Evolutionary conservation across 2,797 vertebrate genomes (phyloP), one percentile per base, ranked within the genome.

Genomic region (Phyllotis vaccarum): DNA sequence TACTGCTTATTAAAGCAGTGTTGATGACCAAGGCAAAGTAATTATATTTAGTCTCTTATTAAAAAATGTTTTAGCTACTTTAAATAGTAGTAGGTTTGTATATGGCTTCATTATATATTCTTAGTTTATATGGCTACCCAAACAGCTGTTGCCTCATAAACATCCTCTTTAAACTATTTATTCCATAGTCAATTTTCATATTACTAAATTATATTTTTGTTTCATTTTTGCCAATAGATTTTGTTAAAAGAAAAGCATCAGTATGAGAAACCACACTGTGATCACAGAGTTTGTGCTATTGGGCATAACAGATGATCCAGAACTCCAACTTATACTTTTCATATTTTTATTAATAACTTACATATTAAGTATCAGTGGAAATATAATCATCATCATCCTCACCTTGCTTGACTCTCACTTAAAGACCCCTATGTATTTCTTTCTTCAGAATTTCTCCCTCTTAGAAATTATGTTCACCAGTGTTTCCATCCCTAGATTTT

Each of bases 401-500:
- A 93, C 96, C n/a, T 68, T 91, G 52, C 54, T 72, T 70, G 95
- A 97, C 27, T 29, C 62, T n/a, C 85, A 29, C 52, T 93, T 98
- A 58, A 95, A 97, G 68, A 97, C 90, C 12, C 97, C 97, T 5
- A 97, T 97, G 96, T 98, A 97, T 78, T 95, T 90, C 72, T 98
- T 97, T 75, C 94, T 98, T 31, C 5, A 6, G 46, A 98, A 98
- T 31, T 97, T 98, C 62, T 98, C 98, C 60, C 96, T 98, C 27
- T 75, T 88, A 56, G 86, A 89, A 89, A 89, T 89, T 46, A 76
- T 17, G 16, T 89, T 89, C 72, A 94, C 96, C 40, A 98, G 56
- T 8, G 89, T 74, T 7, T 96, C 95, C 56, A 91, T 97, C 29
- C 97, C 97, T 22, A 97, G 97, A 80, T 93, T 97, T 86, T 92